Base-by-base conservation (phyloP, 1,140 invertebrate genomes). In the Bicyclus anynana region DNA sequence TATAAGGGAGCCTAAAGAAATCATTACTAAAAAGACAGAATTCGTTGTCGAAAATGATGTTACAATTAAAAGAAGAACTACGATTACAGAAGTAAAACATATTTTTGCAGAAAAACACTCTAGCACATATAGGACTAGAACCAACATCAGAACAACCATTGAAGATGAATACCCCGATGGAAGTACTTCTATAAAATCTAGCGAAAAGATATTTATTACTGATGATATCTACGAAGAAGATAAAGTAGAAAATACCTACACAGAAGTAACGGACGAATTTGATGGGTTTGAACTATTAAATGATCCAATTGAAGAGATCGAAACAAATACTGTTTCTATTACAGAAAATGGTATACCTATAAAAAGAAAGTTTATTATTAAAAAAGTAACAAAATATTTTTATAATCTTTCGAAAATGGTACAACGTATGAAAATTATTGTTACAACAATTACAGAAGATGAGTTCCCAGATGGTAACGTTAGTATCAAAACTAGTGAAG, bases 91-190 rank as follows among this genome's bases (percentile, higher is more conserved):
- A 59, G 52, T 23, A 9, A 62, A 55, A 21, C 56, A 59, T 49
- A 18, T 44, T 5, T 59, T 49, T 16, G 46, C 37, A 38, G 56
- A 53, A 38, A 12, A 37, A n/a, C 46, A 7, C 13, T 2, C 0
- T 23, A 52, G 20, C 53, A 63, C 13, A 29, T 65, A 2, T 60
- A 56, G 61, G 18, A 53, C 50, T 12, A 59, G 62, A 54, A 50
- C 58, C 12, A 62, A 48, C 12, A 51, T 46, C 7, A 57, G 13
- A 38, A 68, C 48, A 0, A 51, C 51, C 2, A 54, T 37, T 12
- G 64, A 61, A 46, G 69, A 72, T 51, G 54, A 66, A 44, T 61
- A 64, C 42, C 66, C 69, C 49, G 59, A 65, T 27, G 56, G 62
- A 10, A 55, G 38, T 33, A 52, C 52, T 40, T 38, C 7, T n/a